phyloP scores from a whole-genome alignment of 1,140 invertebrate species.

The Stegodyphus dumicola region DNA sequence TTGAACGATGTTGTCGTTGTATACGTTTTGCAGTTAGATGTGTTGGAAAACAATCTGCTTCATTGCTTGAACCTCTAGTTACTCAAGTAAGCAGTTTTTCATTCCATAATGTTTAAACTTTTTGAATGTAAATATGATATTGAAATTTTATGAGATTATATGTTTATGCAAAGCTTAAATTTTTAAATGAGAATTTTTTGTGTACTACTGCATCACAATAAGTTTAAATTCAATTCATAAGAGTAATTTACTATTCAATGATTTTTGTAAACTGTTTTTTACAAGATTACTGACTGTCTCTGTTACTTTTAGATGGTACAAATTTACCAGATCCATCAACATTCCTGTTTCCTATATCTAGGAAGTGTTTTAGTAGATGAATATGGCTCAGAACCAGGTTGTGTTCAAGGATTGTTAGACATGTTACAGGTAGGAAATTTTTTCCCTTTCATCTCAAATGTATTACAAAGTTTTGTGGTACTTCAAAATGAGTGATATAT shows the following conservation, averaged over 20 bases:
- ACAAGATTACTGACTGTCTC: too few species aligned
- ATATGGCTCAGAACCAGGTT: constrained; percentile 79
- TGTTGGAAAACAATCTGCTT: constrained; percentile 80
- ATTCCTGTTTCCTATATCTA: constrained; percentile 95
- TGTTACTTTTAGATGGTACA: constrained; percentile 77
- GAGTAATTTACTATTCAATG: too few species aligned
- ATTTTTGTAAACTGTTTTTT: too few species aligned
- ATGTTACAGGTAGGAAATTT: constrained; percentile 77
- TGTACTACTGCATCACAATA: too few species aligned
- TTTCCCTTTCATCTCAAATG: not conserved
- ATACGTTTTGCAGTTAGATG: constrained; percentile 90
- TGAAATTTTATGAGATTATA: not conserved
- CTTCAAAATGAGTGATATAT: too few species aligned
- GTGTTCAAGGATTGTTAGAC: constrained; percentile 79
- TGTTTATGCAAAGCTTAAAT: too few species aligned
- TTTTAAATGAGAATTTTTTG: too few species aligned
- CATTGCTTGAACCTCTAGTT: constrained; percentile 83
- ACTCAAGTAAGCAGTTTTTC: constrained; percentile 73
- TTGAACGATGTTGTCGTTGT: constrained; percentile 91
- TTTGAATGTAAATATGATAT: not conserved
- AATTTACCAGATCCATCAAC: constrained; percentile 83
- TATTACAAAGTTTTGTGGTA: not conserved
- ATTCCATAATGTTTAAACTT: not conserved
- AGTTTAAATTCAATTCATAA: too few species aligned
- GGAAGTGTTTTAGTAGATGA: constrained; percentile 94